Percentiles rank a stretch among this genome's conserved stretches.
Conservation (phyloP, 1,140 invertebrate genomes). For the Drosophila elegans region DNA sequence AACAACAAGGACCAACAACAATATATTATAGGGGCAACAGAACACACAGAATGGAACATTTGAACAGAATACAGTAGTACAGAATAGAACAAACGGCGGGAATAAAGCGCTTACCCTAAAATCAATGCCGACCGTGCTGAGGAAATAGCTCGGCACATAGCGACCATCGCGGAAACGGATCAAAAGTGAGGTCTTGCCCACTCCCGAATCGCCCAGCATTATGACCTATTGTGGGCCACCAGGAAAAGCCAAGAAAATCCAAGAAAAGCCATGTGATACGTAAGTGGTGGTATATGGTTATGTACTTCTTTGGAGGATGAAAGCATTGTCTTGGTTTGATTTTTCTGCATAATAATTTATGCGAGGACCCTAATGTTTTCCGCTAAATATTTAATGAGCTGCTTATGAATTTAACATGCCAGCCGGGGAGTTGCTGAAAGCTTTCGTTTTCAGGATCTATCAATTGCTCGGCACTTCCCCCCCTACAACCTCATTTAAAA, state of each 20-base stretch:
- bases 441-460: slow-evolving; percentile 1
- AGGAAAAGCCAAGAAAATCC: background rate
- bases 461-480: slow-evolving; percentile 1
- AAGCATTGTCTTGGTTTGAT: slow-evolving; percentile 4
- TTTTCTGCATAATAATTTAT: slow-evolving; percentile 46
- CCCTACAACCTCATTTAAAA: background rate
- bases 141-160: slow-evolving; percentile 95
- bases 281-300: slow-evolving; percentile 15
- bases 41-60: slow-evolving; percentile 11
- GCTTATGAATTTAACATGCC: slow-evolving; percentile 45
- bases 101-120: slow-evolving; percentile 90
- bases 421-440: slow-evolving; percentile 6
- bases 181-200: slow-evolving; percentile 95
- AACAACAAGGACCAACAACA: slow-evolving; percentile 22
- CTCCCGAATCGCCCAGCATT: slow-evolving; percentile 95
- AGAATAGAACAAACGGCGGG: slow-evolving; percentile 21
- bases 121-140: slow-evolving; percentile 97
- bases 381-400: slow-evolving; percentile 47
- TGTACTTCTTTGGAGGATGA: slow-evolving; percentile 7
- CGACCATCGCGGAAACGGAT: slow-evolving; percentile 94
- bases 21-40: slow-evolving; percentile 9
- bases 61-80: slow-evolving; percentile 6
- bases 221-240: slow-evolving; percentile 89
- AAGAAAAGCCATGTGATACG: slow-evolving; percentile 12
- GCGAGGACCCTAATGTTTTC: slow-evolving; percentile 35